Conservation (phyloP, 2,888 invertebrate genomes). For the Caenorhabditis imperialis region DNA sequence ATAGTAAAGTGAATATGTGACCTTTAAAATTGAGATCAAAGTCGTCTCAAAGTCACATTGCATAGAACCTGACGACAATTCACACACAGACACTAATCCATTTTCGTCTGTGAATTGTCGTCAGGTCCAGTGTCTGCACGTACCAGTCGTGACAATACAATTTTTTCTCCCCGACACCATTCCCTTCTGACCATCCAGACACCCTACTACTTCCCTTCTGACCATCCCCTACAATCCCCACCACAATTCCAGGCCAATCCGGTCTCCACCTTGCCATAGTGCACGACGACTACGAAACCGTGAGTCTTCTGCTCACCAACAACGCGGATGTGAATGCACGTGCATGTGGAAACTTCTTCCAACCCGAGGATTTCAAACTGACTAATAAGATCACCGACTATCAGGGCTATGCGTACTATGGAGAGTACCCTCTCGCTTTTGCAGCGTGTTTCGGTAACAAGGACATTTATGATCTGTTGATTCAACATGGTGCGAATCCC, state of each 20-base stretch:
- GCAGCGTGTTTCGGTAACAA: slow-evolving; percentile 97
- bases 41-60: too few relatives aligned
- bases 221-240: too few relatives aligned
- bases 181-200: too few relatives aligned
- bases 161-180: too few relatives aligned
- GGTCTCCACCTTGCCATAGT: slow-evolving; percentile 96
- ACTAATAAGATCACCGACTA: slow-evolving; percentile 88
- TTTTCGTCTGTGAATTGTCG: too few relatives aligned
- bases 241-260: slow-evolving; percentile 86
- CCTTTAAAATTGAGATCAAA: too few relatives aligned
- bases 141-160: too few relatives aligned
- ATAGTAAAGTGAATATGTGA: too few relatives aligned
- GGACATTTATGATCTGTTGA: slow-evolving; percentile 93
- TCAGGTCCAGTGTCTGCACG: too few relatives aligned
- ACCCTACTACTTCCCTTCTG: background rate
- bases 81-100: too few relatives aligned
- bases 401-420: slow-evolving; percentile 95
- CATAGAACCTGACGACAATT: too few relatives aligned
- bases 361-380: slow-evolving; percentile 93
- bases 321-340: slow-evolving; percentile 93
- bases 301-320: slow-evolving; percentile 86
- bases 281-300: slow-evolving; percentile 94
- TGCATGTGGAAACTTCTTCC: slow-evolving; percentile 94
- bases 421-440: slow-evolving; percentile 97
- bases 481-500: slow-evolving; percentile 93